Conservation (phyloP, 2,888 invertebrate genomes). For the Atethmia centrago region DNA sequence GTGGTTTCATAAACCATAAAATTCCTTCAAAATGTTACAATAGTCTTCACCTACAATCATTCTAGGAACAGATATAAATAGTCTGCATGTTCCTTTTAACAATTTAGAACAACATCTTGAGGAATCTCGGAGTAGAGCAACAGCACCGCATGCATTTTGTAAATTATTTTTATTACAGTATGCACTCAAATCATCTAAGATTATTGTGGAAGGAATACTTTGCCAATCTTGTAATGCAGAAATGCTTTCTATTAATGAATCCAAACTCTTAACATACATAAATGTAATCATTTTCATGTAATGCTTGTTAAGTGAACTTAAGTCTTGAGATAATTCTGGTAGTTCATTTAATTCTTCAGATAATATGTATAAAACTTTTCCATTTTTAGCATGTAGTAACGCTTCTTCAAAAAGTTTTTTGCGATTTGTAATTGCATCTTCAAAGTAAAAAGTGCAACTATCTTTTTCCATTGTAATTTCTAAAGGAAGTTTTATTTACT, state of each 20-base stretch:
- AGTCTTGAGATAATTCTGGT: constrained; percentile 83
- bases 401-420: constrained; percentile 84
- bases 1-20: constrained; percentile 67
- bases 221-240: constrained; percentile 82
- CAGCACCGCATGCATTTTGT: constrained; percentile 82
- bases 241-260: constrained; percentile 81
- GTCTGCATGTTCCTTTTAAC: constrained; percentile 69
- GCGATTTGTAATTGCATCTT: constrained; percentile 74
- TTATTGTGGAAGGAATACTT: constrained; percentile 81
- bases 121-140: constrained; percentile 80
- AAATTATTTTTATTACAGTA: constrained; percentile 76
- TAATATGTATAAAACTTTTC: constrained; percentile 85
- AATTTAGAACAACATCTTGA: constrained; percentile 74
- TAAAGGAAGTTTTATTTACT: background rate
- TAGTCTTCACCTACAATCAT: constrained; percentile 75
- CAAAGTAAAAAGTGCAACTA: constrained; percentile 74
- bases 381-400: constrained; percentile 75
- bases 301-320: constrained; percentile 77
- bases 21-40: constrained; percentile 76
- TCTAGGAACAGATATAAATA: constrained; percentile 77
- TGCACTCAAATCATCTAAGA: constrained; percentile 81
- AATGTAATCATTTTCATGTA: constrained; percentile 88
- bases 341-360: constrained; percentile 82
- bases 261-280: constrained; percentile 79
- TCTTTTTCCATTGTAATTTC: constrained; percentile 41